Evolutionary conservation across 1,140 invertebrate genomes (phyloP).

Genomic region (Lordiphosa mommai): DNA sequence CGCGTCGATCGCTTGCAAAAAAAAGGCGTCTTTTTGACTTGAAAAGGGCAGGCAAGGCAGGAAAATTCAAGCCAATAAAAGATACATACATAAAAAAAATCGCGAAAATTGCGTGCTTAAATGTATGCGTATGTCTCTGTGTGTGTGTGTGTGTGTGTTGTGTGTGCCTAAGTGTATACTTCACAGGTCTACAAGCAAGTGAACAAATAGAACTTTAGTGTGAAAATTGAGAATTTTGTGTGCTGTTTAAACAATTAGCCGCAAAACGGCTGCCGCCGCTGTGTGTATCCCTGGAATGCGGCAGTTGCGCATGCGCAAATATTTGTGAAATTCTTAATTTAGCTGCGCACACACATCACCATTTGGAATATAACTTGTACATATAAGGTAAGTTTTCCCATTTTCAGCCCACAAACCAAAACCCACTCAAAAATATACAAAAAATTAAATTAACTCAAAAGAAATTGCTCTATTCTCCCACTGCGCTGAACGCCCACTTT

Average conservation of each 20-base stretch:
- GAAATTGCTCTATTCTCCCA: conserved; percentile 63
- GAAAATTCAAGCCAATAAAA: conserved; percentile 71
- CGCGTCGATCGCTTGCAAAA: conserved; percentile 5
- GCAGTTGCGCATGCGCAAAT: conserved; percentile 63
- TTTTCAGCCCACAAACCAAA: not conserved
- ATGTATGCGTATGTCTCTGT: conserved; percentile 9
- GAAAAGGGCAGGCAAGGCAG: conserved; percentile 57
- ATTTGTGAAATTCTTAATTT: conserved; percentile 50
- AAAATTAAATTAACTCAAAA: conserved; percentile 59
- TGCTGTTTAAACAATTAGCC: conserved; percentile 66
- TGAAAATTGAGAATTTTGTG: conserved; percentile 36
- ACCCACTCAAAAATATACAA: conserved; percentile 46
- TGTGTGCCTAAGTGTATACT: conserved; percentile 9
- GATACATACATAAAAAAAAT: conserved; percentile 72
- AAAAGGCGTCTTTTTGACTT: conserved; percentile 37
- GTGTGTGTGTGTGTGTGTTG: conserved; percentile 18
- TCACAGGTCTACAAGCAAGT: conserved; percentile 1
- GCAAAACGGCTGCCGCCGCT: conserved; percentile 32
- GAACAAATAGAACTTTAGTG: conserved; percentile 58
- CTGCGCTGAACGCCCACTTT: conserved; percentile 52
- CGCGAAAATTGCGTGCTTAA: conserved; percentile 54
- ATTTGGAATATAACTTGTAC: conserved; percentile 4
- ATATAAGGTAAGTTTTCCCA: conserved; percentile 2
- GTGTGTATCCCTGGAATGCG: conserved; percentile 58
- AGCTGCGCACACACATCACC: not conserved